phyloP scores from a whole-genome alignment of 2,888 invertebrate genomes.

The Zonitis immaculata region DNA sequence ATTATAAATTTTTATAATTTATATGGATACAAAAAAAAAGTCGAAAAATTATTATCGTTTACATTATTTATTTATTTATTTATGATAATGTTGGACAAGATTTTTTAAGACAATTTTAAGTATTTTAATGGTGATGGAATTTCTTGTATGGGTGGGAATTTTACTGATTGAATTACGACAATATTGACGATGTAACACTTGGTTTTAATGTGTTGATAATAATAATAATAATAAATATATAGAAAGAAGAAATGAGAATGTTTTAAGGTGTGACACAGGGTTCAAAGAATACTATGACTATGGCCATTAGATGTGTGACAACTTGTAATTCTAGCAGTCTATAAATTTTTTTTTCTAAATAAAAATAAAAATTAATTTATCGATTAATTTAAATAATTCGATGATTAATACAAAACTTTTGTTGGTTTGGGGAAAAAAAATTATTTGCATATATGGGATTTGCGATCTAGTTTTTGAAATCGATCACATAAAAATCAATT shows the following conservation, averaged over 20 bases:
- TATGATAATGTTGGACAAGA: background rate
- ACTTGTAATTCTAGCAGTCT: background rate
- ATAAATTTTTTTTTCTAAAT: background rate
- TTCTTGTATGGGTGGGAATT: background rate
- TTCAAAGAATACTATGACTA: background rate
- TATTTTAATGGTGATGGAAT: background rate
- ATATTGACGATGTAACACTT: background rate
- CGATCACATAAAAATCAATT: conserved; percentile 1
- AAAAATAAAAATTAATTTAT: background rate
- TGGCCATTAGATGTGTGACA: background rate
- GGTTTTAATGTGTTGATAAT: background rate
- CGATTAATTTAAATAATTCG: too few species aligned
- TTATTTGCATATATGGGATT: conserved; percentile 3
- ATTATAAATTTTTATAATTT: too few species aligned
- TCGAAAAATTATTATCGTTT: background rate
- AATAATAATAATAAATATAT: background rate
- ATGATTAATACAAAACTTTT: too few species aligned
- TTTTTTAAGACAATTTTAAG: background rate
- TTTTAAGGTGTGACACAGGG: conserved; percentile 1
- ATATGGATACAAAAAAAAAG: too few species aligned
- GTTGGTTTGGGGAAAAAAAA: background rate
- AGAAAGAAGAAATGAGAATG: background rate
- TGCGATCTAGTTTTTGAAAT: conserved; percentile 1
- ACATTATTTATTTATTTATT: background rate
- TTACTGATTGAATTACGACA: background rate